A percentile compares a stretch with the other conserved stretches of the same genome.
phyloP scores from a whole-genome alignment of 2,113 vertebrate genomes.

The Lepidothrix coronata region DNA sequence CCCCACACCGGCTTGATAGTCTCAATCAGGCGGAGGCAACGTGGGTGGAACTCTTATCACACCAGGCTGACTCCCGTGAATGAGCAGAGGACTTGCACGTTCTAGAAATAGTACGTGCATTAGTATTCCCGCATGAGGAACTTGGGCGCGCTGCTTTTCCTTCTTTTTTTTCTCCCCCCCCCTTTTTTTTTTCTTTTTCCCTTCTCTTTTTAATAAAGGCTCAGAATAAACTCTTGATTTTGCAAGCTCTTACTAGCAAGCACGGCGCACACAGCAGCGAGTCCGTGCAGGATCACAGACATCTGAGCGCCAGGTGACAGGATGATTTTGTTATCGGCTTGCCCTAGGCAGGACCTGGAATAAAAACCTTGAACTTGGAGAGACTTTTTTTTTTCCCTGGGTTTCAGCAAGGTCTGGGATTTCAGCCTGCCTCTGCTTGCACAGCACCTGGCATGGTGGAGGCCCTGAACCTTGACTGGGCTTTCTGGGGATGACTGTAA shows the following conservation, averaged over 20 bases:
- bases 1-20: slow-evolving; percentile 4
- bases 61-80: slow-evolving; percentile 14
- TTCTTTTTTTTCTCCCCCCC: neutral
- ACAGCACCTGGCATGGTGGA: neutral
- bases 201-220: neutral
- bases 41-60: slow-evolving; percentile 43
- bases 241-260: neutral
- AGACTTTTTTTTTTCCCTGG: neutral
- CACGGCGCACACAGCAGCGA: neutral
- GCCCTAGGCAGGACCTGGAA: slow-evolving; percentile 15
- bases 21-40: slow-evolving; percentile 33
- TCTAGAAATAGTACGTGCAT: neutral
- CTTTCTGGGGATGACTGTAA: neutral
- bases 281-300: neutral
- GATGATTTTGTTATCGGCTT: neutral
- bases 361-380: neutral
- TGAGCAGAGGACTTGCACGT: slow-evolving; percentile 18
- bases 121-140: slow-evolving; percentile 5
- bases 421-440: slow-evolving; percentile 28
- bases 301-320: slow-evolving; percentile 18
- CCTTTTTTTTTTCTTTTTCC: neutral
- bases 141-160: neutral
- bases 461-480: neutral
- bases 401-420: neutral
- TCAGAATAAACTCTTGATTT: neutral